phyloP scores from a whole-genome alignment of 2,888 invertebrate species.

The Trisateles emortualis region DNA sequence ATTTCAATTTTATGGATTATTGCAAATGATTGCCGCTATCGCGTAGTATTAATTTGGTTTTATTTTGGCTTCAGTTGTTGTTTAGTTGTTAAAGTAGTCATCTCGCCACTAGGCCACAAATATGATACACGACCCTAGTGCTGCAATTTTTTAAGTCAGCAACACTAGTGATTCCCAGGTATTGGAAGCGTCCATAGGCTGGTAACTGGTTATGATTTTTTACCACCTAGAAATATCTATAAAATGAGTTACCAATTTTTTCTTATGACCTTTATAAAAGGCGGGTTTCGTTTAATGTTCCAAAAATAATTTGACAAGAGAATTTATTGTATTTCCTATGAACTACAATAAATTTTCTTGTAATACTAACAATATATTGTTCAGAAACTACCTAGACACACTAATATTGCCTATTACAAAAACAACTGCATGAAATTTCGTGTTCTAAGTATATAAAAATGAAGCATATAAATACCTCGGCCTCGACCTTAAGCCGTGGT shows the following conservation, averaged over 20 bases:
- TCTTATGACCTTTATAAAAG: not conserved
- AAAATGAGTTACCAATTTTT: not conserved
- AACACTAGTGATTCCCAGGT: too few species aligned
- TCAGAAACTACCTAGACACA: not conserved
- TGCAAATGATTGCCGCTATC: conserved; percentile 3
- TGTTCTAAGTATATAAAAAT: conserved; percentile 2
- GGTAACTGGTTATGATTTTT: too few species aligned
- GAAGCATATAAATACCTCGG: conserved; percentile 34
- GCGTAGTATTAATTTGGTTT: not conserved
- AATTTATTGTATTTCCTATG: not conserved
- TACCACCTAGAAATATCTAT: too few species aligned
- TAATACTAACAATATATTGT: not conserved
- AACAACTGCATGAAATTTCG: not conserved
- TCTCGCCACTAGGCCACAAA: too few species aligned
- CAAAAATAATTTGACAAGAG: not conserved
- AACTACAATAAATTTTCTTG: too few species aligned
- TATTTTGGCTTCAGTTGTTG: not conserved
- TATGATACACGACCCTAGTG: too few species aligned
- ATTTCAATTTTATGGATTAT: conserved; percentile 5
- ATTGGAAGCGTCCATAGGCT: too few species aligned
- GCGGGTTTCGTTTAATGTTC: not conserved
- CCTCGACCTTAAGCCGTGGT: conserved; percentile 26
- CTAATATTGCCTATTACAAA: not conserved
- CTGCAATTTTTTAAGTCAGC: too few species aligned
- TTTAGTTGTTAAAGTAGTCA: too few species aligned